These are phyloP conservation scores for Drosophila koepferae DNA, from an alignment of 2,888 invertebrate species.

Conservation along the genomic window DNA sequence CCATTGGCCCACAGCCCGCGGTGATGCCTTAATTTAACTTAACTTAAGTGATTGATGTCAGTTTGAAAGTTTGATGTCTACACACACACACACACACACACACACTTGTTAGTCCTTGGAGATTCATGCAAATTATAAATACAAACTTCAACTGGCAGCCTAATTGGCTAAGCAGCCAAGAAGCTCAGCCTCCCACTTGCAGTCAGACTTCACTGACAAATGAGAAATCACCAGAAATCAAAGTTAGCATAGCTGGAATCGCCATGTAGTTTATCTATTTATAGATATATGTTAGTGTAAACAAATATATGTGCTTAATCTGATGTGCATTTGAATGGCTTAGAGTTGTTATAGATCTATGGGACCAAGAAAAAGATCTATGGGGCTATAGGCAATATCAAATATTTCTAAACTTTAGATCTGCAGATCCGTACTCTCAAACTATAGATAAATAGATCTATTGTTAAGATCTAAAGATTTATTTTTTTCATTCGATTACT, in stretches of 20 bases:
- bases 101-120: conserved; percentile 15
- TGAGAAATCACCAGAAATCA: background rate
- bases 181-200: background rate
- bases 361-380: background rate
- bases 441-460: background rate
- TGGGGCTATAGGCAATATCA: background rate
- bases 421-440: background rate
- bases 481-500: no score
- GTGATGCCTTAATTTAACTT: conserved; percentile 58
- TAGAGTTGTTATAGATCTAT: background rate
- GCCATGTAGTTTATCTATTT: background rate
- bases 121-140: conserved; percentile 48
- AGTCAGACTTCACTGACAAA: background rate
- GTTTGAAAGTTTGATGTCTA: conserved; percentile 50
- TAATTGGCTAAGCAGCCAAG: conserved; percentile 2
- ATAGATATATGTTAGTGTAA: background rate
- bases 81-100: conserved; percentile 1
- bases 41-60: conserved; percentile 68
- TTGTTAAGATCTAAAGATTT: background rate
- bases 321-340: background rate
- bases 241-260: background rate
- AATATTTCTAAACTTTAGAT: background rate
- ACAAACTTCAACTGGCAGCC: conserved; percentile 12
- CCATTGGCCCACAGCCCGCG: conserved; percentile 7
- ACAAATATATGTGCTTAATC: background rate